Base-by-base conservation (phyloP, 2,888 invertebrate species). In the Amblyjoppa proteus region DNA sequence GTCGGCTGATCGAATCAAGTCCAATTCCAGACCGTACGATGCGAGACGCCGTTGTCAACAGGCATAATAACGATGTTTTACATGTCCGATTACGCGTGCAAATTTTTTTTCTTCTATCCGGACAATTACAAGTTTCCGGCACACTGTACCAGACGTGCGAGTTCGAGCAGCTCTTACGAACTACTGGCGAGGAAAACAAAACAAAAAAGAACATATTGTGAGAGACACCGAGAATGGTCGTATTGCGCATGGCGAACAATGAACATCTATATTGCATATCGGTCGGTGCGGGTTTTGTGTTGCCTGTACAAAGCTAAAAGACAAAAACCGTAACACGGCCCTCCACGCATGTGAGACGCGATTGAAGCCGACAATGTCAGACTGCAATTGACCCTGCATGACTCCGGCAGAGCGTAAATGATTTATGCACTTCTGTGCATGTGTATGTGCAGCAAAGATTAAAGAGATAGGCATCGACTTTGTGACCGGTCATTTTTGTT, bases 1-100 rank as follows among this genome's bases (percentile, higher is more conserved):
- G 45, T 58, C 58, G 58, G 34, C 58, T 61, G 49, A 74, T 79
- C 69, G n/a, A 83, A 79, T 83, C 83, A 79, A 79, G 64, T 75
- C 83, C 79, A 79, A 83, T 83, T 83, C 64, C 79, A 53, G 74
- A 79, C 69, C 11, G 74, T 70, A 34, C 79, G 75, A 79, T 53
- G 75, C 13, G 74, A 45, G 56, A 70, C 69, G 25, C 51, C 79
- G 79, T 79, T 79, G 73, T 79, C 74, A 83, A 31, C 53, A 41
- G 70, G 58, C 83, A 79, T 83, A 75, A 75, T 79, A 78, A 74
- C 11, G 9, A 31, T 58, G 45, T 75, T 20, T 75, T 49, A 51
- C 20, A 28, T 66, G 28, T 66, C 49, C 66, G 16, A 4, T 31
- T 41, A 25, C 68, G 31, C 16, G 58, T 7, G 38, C 16, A 68